phyloP scores from a whole-genome alignment of 2,888 invertebrate species.

The Nysson spinosus region DNA sequence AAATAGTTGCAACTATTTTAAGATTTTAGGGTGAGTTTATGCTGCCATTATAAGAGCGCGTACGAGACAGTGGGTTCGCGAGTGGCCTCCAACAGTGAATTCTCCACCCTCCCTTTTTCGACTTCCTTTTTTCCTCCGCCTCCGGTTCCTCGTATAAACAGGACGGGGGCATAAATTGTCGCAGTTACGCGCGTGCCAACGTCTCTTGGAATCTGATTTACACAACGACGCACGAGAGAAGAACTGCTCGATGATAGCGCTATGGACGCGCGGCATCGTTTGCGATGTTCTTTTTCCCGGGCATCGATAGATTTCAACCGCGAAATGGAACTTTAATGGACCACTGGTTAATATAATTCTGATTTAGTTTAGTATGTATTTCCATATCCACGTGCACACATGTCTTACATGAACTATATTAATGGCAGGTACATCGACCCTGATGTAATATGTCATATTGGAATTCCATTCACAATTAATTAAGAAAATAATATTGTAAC shows the following conservation, averaged over 20 bases:
- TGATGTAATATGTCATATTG: too few relatives aligned
- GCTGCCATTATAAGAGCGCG: constrained; percentile 66
- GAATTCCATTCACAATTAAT: too few relatives aligned
- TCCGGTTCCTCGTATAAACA: constrained; percentile 48
- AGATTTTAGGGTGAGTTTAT: constrained; percentile 75
- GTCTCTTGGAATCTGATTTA: constrained; percentile 49
- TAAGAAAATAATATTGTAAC: too few relatives aligned
- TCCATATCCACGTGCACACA: too few relatives aligned
- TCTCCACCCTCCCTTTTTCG: constrained; percentile 35
- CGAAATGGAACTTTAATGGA: too few relatives aligned
- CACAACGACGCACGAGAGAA: constrained; percentile 33
- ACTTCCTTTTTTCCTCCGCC: constrained; percentile 8
- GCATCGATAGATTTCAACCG: too few relatives aligned
- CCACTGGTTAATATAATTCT: too few relatives aligned
- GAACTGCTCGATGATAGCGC: constrained; percentile 48
- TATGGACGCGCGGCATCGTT: constrained; percentile 13
- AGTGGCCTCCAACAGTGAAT: constrained; percentile 53
- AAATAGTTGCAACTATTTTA: constrained; percentile 75
- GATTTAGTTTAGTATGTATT: too few relatives aligned
- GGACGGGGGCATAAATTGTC: constrained; percentile 63
- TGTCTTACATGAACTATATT: too few relatives aligned
- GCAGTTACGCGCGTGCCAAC: constrained; percentile 57
- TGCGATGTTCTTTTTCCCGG: not conserved
- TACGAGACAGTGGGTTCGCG: constrained; percentile 55
- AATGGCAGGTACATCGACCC: too few relatives aligned